A percentile compares a stretch with the other conserved stretches of the same genome.
phyloP scores from a whole-genome alignment of 2,113 vertebrate genomes.

The Nannospalax galili region DNA sequence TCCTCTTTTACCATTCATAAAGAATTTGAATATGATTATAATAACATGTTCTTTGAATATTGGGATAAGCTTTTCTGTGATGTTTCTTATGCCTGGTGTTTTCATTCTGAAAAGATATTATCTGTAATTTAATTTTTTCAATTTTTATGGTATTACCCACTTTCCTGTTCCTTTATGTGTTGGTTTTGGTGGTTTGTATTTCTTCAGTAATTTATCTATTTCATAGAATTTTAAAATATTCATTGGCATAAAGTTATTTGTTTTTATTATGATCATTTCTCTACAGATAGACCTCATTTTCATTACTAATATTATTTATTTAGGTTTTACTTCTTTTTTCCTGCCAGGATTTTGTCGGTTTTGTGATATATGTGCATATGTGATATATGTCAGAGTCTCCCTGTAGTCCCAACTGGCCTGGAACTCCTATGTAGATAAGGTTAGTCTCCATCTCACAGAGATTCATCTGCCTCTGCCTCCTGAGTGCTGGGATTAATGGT shows the following conservation, averaged over 20 bases:
- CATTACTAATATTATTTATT: constrained; percentile 3
- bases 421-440: too few species aligned
- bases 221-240: neutral
- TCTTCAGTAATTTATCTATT: constrained; percentile 16
- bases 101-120: constrained; percentile 38
- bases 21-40: constrained; percentile 18
- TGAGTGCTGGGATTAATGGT: too few species aligned
- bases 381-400: neutral
- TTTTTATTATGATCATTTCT: constrained; percentile 49
- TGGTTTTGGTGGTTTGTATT: constrained; percentile 53
- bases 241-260: constrained; percentile 15
- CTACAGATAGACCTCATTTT: constrained; percentile 16
- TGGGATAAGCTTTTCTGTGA: neutral
- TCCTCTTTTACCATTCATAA: constrained; percentile 24
- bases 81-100: constrained; percentile 5
- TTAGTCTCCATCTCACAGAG: too few species aligned
- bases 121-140: constrained; percentile 52
- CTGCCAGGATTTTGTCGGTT: neutral
- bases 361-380: neutral
- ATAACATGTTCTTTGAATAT: neutral
- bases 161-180: constrained; percentile 14
- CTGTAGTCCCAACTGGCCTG: too few species aligned
- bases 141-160: neutral
- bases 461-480: too few species aligned
- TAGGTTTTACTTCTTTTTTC: neutral